phyloP scores from a whole-genome alignment of 2,797 vertebrate genomes.

The Syngnathus rostellatus region DNA sequence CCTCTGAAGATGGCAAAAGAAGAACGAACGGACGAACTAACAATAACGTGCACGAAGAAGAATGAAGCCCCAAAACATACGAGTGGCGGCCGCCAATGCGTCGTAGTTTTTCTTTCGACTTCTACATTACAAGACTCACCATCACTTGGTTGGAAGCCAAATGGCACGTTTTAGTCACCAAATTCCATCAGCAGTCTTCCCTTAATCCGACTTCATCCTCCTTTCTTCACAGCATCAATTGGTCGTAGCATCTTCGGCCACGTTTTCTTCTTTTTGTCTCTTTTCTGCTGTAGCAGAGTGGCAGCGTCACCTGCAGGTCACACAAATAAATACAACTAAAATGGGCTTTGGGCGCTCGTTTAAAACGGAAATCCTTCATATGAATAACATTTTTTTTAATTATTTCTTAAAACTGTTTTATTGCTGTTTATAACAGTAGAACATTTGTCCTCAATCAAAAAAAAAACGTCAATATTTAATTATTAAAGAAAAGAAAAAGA shows the following conservation, averaged over 20 bases:
- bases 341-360: no score
- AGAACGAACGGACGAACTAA: neutral
- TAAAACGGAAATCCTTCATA: no score
- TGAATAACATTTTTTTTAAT: no score
- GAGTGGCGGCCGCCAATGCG: neutral
- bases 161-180: neutral
- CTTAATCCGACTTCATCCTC: slow-evolving; percentile 1
- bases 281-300: neutral
- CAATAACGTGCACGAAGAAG: neutral
- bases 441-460: no score
- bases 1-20: neutral
- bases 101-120: neutral
- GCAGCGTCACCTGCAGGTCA: slow-evolving; percentile 1
- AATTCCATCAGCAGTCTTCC: neutral
- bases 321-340: neutral
- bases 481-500: no score
- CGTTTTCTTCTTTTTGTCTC: neutral
- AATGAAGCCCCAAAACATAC: neutral
- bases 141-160: neutral
- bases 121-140: neutral
- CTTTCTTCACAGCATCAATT: neutral
- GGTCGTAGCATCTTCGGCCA: neutral
- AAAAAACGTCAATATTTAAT: no score
- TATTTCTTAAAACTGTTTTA: no score
- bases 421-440: no score